Base-by-base conservation (phyloP, 2,113 vertebrate species). In the Nothobranchius furzeri region DNA sequence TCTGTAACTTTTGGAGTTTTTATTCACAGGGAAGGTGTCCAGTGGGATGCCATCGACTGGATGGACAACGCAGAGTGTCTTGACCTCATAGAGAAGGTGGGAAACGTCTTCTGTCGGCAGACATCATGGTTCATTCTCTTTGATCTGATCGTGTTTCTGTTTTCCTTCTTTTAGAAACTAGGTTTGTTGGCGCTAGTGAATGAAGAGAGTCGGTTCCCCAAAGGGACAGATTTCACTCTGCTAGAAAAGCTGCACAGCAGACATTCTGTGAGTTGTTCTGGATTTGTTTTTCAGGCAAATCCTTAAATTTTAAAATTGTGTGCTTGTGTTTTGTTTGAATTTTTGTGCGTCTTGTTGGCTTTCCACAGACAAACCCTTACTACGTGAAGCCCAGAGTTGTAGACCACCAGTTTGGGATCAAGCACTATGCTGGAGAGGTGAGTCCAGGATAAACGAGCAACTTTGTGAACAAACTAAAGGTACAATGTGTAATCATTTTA, bases 1-100 rank as follows among this genome's bases (percentile, higher is more conserved):
- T 12, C 20, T 43, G 2, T 43, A 47, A 57, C 35, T 9, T 1
- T 76, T 54, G 75, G 53, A 3, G 12, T 73, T 60, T 20, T 1
- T 69, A 53, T 70, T 11, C 1, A 50, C 81, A 97, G 96, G 83
- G 96, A 97, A 85, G 96, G 95, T 30, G 95, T 97, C 73, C 93
- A 90, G 83, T 97, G 96, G 96, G 95, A 97, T 58, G 95, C 95
- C 20, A 97, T 97, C 68, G 95, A 96, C 90, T 97, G 96, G 96
- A 96, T 97, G 96, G 96, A 97, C 85, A 97, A 97, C 11, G 95
- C 95, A 43, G 96, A 97, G 73, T 97, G 96, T 79, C 90, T 97
- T 76, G 96, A 97, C 79, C 95, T 97, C 14, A 95, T 97, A 35
- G 96, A 97, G 83, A 97, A 97, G 93, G 96, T 96, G 67, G 55